Evolutionary conservation across 2,797 vertebrate genomes (phyloP).

Genomic region (Morus bassanus): DNA sequence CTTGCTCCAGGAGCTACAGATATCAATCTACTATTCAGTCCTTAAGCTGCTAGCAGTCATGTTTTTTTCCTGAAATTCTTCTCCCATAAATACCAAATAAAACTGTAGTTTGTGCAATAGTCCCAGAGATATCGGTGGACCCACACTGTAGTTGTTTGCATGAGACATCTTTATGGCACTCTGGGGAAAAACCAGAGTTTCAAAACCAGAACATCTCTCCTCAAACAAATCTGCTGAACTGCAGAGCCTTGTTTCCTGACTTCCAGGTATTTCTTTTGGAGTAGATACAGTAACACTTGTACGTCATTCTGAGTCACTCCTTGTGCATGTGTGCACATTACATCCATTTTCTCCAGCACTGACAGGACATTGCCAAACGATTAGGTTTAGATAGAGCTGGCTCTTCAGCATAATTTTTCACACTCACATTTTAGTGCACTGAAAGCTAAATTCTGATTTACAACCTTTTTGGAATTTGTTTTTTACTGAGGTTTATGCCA

Average conservation of each 20-base stretch:
- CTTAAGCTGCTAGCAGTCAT: background rate
- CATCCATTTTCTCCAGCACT: constrained; percentile 35
- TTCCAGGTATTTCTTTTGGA: constrained; percentile 78
- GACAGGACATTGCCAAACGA: constrained; percentile 50
- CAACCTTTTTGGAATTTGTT: constrained; percentile 60
- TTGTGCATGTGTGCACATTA: constrained; percentile 31
- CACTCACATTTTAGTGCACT: constrained; percentile 15
- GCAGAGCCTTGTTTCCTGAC: constrained; percentile 72
- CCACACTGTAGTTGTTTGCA: constrained; percentile 73
- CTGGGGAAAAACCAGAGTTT: constrained; percentile 72
- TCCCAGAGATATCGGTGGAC: constrained; percentile 64
- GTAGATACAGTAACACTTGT: constrained; percentile 68
- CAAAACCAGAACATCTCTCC: constrained; percentile 69
- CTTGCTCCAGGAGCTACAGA: background rate
- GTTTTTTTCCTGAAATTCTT: constrained; percentile 21
- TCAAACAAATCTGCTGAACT: constrained; percentile 71
- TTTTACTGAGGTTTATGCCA: constrained; percentile 34
- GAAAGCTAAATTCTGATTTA: constrained; percentile 60
- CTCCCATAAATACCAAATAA: constrained; percentile 40
- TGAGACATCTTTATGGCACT: constrained; percentile 68
- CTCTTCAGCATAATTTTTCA: constrained; percentile 46
- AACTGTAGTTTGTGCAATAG: constrained; percentile 61
- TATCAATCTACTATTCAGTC: background rate
- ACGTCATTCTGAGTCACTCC: constrained; percentile 74
- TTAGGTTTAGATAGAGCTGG: constrained; percentile 37